phyloP scores from a whole-genome alignment of 2,888 invertebrate genomes.

The Folsomia candida region DNA sequence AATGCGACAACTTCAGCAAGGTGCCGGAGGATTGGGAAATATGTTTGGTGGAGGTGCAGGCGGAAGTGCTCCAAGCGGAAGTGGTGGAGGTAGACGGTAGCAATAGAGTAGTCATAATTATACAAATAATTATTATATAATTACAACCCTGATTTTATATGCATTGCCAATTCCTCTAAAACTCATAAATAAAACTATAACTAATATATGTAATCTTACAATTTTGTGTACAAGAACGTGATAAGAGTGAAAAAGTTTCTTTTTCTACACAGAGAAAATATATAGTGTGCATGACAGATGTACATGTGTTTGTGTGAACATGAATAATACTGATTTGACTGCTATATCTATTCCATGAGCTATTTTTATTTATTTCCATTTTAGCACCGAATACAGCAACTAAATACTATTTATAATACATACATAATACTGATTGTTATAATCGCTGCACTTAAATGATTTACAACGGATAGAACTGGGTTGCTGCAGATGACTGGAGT shows the following conservation, averaged over 20 bases:
- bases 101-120: not conserved
- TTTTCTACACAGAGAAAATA: too few relatives aligned
- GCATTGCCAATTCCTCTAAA: not conserved
- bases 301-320: too few relatives aligned
- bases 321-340: too few relatives aligned
- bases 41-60: constrained; percentile 42
- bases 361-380: too few relatives aligned
- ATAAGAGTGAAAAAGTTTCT: too few relatives aligned
- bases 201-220: too few relatives aligned
- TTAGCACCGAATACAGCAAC: too few relatives aligned
- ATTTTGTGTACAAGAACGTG: too few relatives aligned
- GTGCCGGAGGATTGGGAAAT: constrained; percentile 53
- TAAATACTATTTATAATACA: not conserved
- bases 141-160: not conserved
- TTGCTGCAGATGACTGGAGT: constrained; percentile 85
- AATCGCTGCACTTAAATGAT: not conserved
- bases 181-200: too few relatives aligned
- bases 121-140: too few relatives aligned
- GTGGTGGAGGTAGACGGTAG: constrained; percentile 27
- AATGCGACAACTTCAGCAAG: constrained; percentile 87
- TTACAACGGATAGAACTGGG: constrained; percentile 78
- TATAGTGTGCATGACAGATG: too few relatives aligned
- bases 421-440: not conserved
- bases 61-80: constrained; percentile 21
- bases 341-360: too few relatives aligned